Percentiles rank a stretch among this genome's conserved stretches.
phyloP scores from a whole-genome alignment of 2,888 invertebrate genomes.

The Drosophila nr. fundita region DNA sequence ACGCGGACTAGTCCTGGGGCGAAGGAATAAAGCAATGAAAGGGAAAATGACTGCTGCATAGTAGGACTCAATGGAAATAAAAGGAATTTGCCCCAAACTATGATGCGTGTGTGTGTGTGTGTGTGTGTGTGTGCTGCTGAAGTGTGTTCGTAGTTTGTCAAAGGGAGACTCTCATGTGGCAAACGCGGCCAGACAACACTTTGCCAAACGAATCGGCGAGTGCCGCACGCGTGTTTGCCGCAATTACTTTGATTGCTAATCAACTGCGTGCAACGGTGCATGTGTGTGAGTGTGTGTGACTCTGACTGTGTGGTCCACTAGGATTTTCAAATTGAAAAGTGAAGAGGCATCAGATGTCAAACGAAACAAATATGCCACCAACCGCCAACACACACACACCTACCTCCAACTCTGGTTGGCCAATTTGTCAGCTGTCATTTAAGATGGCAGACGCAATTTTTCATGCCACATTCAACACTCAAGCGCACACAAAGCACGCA shows the following conservation, averaged over 20 bases:
- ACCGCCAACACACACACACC: neutral
- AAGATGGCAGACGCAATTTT: slow-evolving; percentile 35
- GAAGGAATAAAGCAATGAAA: neutral
- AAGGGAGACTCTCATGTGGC: neutral
- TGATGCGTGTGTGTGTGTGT: neutral
- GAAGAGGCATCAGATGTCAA: slow-evolving; percentile 28
- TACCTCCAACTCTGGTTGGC: neutral
- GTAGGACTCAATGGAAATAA: neutral
- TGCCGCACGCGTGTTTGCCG: slow-evolving; percentile 10
- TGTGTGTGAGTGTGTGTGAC: neutral
- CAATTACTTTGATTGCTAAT: slow-evolving; percentile 67
- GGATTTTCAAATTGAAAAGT: slow-evolving; percentile 25
- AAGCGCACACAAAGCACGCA: slow-evolving; percentile 20
- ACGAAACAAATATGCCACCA: neutral
- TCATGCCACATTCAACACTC: slow-evolving; percentile 31
- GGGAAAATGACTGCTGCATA: neutral
- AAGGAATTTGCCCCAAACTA: slow-evolving; percentile 6
- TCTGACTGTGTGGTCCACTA: neutral
- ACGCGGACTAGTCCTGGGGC: neutral
- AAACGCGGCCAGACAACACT: slow-evolving; percentile 35
- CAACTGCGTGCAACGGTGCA: slow-evolving; percentile 22
- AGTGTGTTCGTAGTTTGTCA: slow-evolving; percentile 40
- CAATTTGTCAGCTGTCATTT: slow-evolving; percentile 50
- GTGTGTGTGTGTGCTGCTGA: neutral
- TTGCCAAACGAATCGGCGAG: slow-evolving; percentile 45